These are phyloP conservation scores for Habrosyne pyritoides DNA, from an alignment of 2,888 invertebrate genomes.

Conservation along the genomic window DNA sequence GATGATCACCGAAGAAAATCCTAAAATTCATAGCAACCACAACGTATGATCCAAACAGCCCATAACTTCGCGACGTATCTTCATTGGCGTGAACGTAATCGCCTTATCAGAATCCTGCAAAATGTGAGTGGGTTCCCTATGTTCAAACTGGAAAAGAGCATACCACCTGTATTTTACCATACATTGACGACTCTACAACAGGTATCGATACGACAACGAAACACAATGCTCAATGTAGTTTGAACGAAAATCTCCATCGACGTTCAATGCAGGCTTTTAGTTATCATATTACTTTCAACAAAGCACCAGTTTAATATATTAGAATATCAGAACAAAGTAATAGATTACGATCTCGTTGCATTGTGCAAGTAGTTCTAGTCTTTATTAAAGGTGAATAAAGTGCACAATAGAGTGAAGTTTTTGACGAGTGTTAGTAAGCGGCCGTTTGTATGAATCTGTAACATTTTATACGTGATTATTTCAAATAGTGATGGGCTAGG, in stretches of 20 bases:
- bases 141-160: background rate
- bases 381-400: constrained; percentile 1
- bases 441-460: constrained; percentile 1
- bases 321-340: constrained; percentile 9
- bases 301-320: constrained; percentile 10
- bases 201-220: background rate
- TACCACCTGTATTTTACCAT: background rate
- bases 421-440: background rate
- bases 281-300: background rate
- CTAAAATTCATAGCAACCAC: constrained; percentile 6
- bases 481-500: background rate
- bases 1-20: constrained; percentile 3
- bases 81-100: constrained; percentile 20
- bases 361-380: background rate
- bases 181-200: background rate
- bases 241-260: background rate
- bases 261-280: background rate
- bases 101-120: constrained; percentile 25
- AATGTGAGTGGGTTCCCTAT: constrained; percentile 14
- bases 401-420: background rate
- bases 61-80: constrained; percentile 7
- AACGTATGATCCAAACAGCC: constrained; percentile 6
- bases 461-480: constrained; percentile 6
- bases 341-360: constrained; percentile 4
- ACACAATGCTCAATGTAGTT: background rate